Base-by-base conservation (phyloP, 2,113 vertebrate species). In the Heloderma charlesbogerti region DNA sequence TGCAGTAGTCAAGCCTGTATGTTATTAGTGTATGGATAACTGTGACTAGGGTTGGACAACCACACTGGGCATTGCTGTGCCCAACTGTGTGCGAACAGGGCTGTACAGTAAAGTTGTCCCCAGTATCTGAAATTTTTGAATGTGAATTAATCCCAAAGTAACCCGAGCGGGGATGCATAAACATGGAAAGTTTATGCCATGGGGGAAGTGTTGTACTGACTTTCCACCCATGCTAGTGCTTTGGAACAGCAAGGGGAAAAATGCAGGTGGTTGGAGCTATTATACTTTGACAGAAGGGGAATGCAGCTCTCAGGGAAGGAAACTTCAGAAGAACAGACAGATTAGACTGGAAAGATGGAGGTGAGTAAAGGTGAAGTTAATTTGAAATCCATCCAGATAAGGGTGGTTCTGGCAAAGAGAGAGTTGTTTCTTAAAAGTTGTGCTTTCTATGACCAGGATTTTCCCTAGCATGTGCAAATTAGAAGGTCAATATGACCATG, bases 351-450 rank as follows among this genome's bases (percentile, higher is more conserved):
- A 71, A 16, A 71, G 18, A 71, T 31, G 2, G 40, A 84, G 66
- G 66, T 69, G 63, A 66, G 43, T 84, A 84, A 37, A 84, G 83
- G 27, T 84, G 20, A 85, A 71, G 29, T 85, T 85, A 71, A 85
- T 85, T 69, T 60, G 37, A 84, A 66, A 84, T 31, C 63, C 8
- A 69, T 69, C 22, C 60, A 67, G 29, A 69, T 78, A 78, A 78
- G 40, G 22, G n/a, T 75, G 12, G n/a, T 43, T 83, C 60, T 7
- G 15, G 66, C 9, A 84, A 40, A 40, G 74, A 40, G 13, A 40
- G 15, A 84, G 22, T 16, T 31, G 4, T 48, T 69, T 22, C 66
- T 71, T 71, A 71, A 48, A 85, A 85, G 43, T 27, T 25, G 48
- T 37, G 18, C 48, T 67, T 29, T 84, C 10, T 84, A 84, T 43